These are phyloP conservation scores for Drosophila silvestris DNA, from an alignment of 2,888 invertebrate genomes.

Conservation along the genomic window DNA sequence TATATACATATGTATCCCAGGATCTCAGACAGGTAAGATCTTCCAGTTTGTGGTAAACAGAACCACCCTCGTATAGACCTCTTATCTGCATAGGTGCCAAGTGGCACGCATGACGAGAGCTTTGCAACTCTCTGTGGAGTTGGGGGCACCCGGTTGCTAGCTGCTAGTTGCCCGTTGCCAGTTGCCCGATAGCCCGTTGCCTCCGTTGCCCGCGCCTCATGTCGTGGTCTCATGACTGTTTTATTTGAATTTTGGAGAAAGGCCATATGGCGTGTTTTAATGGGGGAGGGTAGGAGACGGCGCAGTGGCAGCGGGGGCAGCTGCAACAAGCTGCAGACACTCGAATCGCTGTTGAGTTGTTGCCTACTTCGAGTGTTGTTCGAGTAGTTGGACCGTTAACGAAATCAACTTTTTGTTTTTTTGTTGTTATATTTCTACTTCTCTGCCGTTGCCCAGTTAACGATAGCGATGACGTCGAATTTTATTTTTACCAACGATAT, in stretches of 20 bases:
- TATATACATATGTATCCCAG: not conserved
- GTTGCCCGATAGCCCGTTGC: constrained; percentile 9
- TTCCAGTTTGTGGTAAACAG: not conserved
- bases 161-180: constrained; percentile 14
- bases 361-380: constrained; percentile 52
- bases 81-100: constrained; percentile 74
- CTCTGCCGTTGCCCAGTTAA: constrained; percentile 30
- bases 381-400: constrained; percentile 52
- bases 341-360: constrained; percentile 48
- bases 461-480: constrained; percentile 64
- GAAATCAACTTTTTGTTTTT: constrained; percentile 17
- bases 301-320: constrained; percentile 36
- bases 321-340: constrained; percentile 44
- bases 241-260: constrained; percentile 80
- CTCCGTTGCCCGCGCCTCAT: constrained; percentile 33
- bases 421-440: constrained; percentile 1
- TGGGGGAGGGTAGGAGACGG: not conserved
- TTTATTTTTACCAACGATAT: constrained; percentile 46
- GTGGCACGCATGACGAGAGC: constrained; percentile 79
- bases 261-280: constrained; percentile 65
- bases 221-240: constrained; percentile 69
- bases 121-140: constrained; percentile 59
- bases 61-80: constrained; percentile 39
- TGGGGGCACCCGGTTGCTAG: constrained; percentile 11
- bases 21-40: not conserved